These are phyloP conservation scores for Trichechus manatus DNA, from an alignment of 2,113 vertebrate genomes.

Conservation along the genomic window DNA sequence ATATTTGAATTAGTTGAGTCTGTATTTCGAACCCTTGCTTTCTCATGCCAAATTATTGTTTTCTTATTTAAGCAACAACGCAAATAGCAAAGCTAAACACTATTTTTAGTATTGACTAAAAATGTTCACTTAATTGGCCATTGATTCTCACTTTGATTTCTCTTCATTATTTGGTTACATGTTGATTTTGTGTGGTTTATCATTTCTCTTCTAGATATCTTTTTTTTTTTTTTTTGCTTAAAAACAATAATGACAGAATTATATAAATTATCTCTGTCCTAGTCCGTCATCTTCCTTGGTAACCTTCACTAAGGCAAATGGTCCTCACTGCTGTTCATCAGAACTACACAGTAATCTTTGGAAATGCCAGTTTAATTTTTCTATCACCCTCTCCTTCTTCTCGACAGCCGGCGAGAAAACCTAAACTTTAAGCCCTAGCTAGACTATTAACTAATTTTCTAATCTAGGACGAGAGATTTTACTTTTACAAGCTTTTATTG, in stretches of 20 bases:
- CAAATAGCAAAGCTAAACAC: not conserved
- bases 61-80: slow-evolving; percentile 31
- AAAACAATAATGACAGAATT: not conserved
- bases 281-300: not conserved
- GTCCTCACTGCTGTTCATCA: not conserved
- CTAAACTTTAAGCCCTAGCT: not conserved
- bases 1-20: not conserved
- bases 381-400: not conserved
- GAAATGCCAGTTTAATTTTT: not conserved
- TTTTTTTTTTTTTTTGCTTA: not conserved
- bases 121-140: not conserved
- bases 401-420: not conserved
- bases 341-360: not conserved
- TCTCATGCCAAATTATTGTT: not conserved
- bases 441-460: not conserved
- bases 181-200: not conserved
- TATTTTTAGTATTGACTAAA: not conserved
- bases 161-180: not conserved
- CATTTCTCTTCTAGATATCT: not conserved
- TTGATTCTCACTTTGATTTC: not conserved
- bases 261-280: not conserved
- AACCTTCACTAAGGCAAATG: not conserved
- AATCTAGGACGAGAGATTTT: not conserved
- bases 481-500: not conserved
- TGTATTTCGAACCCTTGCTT: slow-evolving; percentile 14